Conservation (phyloP, 2,888 invertebrate genomes). For the Onthophagus sagittarius region DNA sequence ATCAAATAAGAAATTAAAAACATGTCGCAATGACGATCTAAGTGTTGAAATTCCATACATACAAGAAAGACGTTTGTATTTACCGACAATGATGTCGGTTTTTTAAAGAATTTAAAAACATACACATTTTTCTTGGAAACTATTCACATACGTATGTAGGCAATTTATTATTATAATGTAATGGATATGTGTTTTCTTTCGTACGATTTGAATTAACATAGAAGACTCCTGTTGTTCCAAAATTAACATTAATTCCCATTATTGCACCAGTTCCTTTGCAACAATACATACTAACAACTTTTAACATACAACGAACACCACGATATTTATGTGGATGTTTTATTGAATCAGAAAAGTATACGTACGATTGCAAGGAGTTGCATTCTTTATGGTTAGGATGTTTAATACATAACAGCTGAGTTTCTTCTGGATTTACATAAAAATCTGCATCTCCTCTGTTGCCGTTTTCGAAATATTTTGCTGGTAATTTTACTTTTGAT, state of each 20-base stretch:
- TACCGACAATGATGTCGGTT: no score
- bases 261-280: not conserved
- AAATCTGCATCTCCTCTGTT: slow-evolving; percentile 67
- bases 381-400: slow-evolving; percentile 38
- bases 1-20: no score
- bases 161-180: no score
- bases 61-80: no score
- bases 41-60: no score
- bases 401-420: slow-evolving; percentile 62
- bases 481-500: slow-evolving; percentile 50
- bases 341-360: not conserved
- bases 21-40: no score
- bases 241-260: slow-evolving; percentile 6
- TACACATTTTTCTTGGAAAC: no score
- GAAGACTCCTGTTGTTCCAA: slow-evolving; percentile 9
- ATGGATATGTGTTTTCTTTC: no score
- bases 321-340: not conserved
- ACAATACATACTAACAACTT: no score
- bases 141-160: no score
- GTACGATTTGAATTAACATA: not conserved
- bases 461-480: slow-evolving; percentile 63
- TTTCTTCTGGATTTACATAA: slow-evolving; percentile 66
- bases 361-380: not conserved
- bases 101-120: no score
- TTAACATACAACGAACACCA: not conserved